Evolutionary conservation across 2,888 invertebrate genomes (phyloP), one percentile per base, ranked within the genome.

Genomic region (Scaeva pyrastri): DNA sequence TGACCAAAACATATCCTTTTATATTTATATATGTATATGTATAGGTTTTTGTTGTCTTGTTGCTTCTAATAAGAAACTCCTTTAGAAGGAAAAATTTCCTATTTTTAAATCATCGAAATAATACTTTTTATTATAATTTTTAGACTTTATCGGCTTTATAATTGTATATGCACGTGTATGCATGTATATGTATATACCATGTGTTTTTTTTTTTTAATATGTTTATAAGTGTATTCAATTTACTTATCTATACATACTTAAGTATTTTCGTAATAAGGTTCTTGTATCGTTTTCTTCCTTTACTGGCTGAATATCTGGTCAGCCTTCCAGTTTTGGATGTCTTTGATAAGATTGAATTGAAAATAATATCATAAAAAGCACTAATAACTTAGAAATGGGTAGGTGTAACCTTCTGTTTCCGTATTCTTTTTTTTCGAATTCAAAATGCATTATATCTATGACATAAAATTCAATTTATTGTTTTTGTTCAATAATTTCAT

Each of bases 201-300:
- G 55, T 55, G 16, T 39, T 39, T 58, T 58, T 36, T 16, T 36
- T 41, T n/a, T 41, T 41, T 3, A n/a, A 36, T 39, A 21, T 39
- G 2, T 21, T 60, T 60, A 39, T 14, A 21, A 41, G 70, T 62
- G 16, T 73, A 74, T 81, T 71, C 16, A 41, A 39, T 72, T 64
- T 75, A 48, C 45, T 45, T 62, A 14, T 21, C 10, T 41, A 66
- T 79, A 56, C n/a, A 50, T 62, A n/a, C n/a, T n/a, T n/a, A n/a
- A n/a, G n/a, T n/a, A 62, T 60, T 60, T 56, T 56, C 16, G 31
- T 56, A 56, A 31, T 68, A 41, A 39, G 31, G 12, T 11, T 26
- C 31, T 43, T 62, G 14, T 16, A 23, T 41, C 48, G 6, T 6
- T 52, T 48, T 68, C 26, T 50, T 31, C 21, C 31, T 68, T 58